Evolutionary conservation across 2,113 vertebrate genomes (phyloP), one percentile per base, ranked within the genome.

Genomic region (Sorex araneus): DNA sequence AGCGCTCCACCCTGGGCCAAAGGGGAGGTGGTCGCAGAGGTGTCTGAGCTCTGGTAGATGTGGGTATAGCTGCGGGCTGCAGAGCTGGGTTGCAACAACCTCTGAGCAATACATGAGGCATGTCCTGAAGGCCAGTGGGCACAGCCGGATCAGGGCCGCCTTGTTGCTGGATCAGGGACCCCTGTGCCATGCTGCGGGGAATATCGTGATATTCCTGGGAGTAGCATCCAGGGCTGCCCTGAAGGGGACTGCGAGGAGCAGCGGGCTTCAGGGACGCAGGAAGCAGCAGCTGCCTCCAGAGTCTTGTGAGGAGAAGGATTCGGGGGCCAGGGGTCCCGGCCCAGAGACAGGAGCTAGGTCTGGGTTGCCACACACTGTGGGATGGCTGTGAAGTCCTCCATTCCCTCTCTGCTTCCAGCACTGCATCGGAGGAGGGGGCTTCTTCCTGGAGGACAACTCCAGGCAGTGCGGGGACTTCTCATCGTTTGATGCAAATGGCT

Each of bases 401-500:
- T 40, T 43, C 45, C 43, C 8, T 64, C 45, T 40, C n/a, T 34
- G 18, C 43, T 25, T 40, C 40, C 40, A 40, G 40, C 40, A 40
- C 40, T 40, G 40, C 40, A 40, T 40, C 40, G 40, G 40, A 40
- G 40, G 40, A 40, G 40, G 40, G 94, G 94, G 95, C 12, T 94
- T 32, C 89, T 97, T 97, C 32, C 94, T 89, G 1, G 87, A 96
- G 28, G 18, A 0, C 7, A 6, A 74, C 34, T 90, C 96, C 34
- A 78, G 63, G 84, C 93, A 96, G 93, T 96, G 89, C 80, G 94
- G 84, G 47, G 92, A 97, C 80, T 97, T 97, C 47, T 13, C 87
- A n/a, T n/a, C 12, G 54, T 97, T 96, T 79, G 96, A 97, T 95
- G 96, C 92, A 84, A 16, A 50, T 60, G 74, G 97, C 30, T 93